Percentiles rank a stretch among this genome's conserved stretches.
phyloP scores from a whole-genome alignment of 2,113 vertebrate species.

The Proterorhinus semilunaris region DNA sequence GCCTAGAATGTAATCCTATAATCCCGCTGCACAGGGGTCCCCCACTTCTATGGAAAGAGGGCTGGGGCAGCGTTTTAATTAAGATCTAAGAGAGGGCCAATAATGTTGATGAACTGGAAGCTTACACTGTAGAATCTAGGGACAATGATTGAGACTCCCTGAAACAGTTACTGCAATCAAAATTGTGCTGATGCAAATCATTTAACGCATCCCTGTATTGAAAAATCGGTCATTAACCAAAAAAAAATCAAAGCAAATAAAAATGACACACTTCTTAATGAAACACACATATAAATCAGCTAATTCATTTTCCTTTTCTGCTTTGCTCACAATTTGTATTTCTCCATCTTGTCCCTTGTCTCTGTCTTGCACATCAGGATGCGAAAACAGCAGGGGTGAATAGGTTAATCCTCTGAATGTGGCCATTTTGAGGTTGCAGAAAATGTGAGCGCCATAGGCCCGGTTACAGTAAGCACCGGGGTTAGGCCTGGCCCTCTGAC shows the following conservation, averaged over 20 bases:
- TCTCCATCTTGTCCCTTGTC: slow-evolving; percentile 86
- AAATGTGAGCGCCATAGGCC: slow-evolving; percentile 39
- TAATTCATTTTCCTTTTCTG: slow-evolving; percentile 90
- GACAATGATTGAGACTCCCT: neutral
- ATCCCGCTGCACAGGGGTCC: slow-evolving; percentile 91
- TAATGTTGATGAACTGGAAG: slow-evolving; percentile 55
- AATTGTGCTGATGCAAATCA: slow-evolving; percentile 63
- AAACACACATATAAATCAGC: slow-evolving; percentile 93
- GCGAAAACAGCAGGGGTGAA: slow-evolving; percentile 80
- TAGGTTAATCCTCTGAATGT: slow-evolving; percentile 13
- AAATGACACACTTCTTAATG: slow-evolving; percentile 82
- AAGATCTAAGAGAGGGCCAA: slow-evolving; percentile 77
- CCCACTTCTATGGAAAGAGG: slow-evolving; percentile 84
- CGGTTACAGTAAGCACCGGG: slow-evolving; percentile 59
- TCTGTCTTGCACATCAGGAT: slow-evolving; percentile 89
- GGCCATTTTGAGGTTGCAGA: slow-evolving; percentile 21
- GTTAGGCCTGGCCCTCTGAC: slow-evolving; percentile 42
- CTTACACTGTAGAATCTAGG: slow-evolving; percentile 35
- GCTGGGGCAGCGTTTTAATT: slow-evolving; percentile 95
- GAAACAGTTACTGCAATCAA: slow-evolving; percentile 35
- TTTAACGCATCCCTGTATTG: slow-evolving; percentile 43
- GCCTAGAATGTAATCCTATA: slow-evolving; percentile 96
- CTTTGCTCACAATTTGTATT: slow-evolving; percentile 76
- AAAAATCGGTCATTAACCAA: slow-evolving; percentile 80
- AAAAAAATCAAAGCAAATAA: slow-evolving; percentile 79